These are phyloP conservation scores for Sesamia inferens DNA, from an alignment of 2,888 invertebrate genomes.

Conservation along the genomic window DNA sequence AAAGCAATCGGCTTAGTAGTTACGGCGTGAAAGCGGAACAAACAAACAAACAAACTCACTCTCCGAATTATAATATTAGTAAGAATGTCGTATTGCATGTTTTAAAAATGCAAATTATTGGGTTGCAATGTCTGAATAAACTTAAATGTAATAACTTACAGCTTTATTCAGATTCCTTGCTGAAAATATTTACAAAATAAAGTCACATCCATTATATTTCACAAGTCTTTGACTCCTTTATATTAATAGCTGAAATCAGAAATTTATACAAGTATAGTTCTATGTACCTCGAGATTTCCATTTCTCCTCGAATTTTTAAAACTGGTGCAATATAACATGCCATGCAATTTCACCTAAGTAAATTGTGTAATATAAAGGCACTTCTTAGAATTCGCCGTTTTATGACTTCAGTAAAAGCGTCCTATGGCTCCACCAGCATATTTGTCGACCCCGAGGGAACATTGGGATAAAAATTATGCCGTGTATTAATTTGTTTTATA, in stretches of 20 bases:
- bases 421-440: no score
- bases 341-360: conserved; percentile 36
- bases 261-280: conserved; percentile 34
- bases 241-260: conserved; percentile 39
- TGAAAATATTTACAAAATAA: conserved; percentile 6
- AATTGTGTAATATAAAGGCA: conserved; percentile 29
- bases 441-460: no score
- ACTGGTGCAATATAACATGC: conserved; percentile 20
- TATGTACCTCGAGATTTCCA: conserved; percentile 37
- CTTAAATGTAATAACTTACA: neutral
- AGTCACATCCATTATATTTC: neutral
- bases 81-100: neutral
- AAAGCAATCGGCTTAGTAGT: no score
- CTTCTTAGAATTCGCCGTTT: conserved; percentile 8
- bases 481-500: no score
- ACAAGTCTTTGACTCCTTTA: conserved; percentile 32
- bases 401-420: neutral
- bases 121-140: neutral
- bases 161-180: neutral
- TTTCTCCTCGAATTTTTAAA: conserved; percentile 39
- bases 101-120: neutral
- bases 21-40: no score
- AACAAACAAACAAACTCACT: no score
- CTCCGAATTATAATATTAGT: no score
- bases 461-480: no score